A percentile compares a stretch with the other conserved stretches of the same genome.
phyloP scores from a whole-genome alignment of 2,797 vertebrate species.

The Hydrophis major region DNA sequence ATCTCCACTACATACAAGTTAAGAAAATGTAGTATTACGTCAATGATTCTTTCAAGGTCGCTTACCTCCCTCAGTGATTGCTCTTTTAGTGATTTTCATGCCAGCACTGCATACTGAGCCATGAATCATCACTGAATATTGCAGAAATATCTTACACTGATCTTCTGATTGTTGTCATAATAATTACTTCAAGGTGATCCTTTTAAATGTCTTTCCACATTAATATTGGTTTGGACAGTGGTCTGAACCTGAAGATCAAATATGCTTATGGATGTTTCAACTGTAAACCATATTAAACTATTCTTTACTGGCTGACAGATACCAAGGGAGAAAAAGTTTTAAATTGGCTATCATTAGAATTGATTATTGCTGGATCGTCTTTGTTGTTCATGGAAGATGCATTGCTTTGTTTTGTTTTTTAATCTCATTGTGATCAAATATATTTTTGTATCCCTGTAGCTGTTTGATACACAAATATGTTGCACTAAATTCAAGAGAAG shows the following conservation, averaged over 20 bases:
- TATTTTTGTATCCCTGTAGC: not conserved
- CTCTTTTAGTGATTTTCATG: not conserved
- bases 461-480: not conserved
- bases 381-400: not conserved
- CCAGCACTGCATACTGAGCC: not conserved
- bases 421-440: not conserved
- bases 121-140: not conserved
- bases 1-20: not conserved
- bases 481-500: not conserved
- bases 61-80: not conserved
- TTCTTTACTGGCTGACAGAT: not conserved
- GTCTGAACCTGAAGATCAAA: not conserved
- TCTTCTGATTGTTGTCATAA: not conserved
- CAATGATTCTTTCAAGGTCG: not conserved
- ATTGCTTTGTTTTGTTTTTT: not conserved
- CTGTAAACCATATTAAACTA: not conserved
- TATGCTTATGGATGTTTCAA: not conserved
- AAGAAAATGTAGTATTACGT: not conserved
- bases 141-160: not conserved
- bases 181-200: not conserved
- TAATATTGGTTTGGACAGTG: not conserved
- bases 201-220: not conserved
- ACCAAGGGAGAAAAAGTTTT: not conserved
- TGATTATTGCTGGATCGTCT: not conserved
- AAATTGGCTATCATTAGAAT: not conserved